Percentiles rank a stretch among this genome's conserved stretches.
Evolutionary conservation across 2,888 invertebrate genomes (phyloP).

Genomic region (Meloe dianella): DNA sequence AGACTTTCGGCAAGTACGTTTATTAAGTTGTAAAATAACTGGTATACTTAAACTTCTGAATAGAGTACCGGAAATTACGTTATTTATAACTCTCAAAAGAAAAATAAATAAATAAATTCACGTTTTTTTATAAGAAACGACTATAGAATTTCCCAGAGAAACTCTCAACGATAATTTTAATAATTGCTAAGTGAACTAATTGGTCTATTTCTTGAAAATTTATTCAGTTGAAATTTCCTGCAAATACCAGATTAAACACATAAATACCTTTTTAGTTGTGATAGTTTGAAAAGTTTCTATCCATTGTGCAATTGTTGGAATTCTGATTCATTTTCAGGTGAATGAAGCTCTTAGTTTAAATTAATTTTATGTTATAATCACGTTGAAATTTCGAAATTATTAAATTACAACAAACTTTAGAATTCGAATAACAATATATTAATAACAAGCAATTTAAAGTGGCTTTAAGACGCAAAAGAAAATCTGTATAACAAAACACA

Average conservation of each 20-base stretch:
- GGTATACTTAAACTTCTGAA: too few species aligned
- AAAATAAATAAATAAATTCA: too few species aligned
- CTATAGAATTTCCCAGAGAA: not conserved
- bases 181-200: not conserved
- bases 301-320: not conserved
- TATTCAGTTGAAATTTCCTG: slow-evolving; percentile 5
- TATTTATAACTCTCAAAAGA: too few species aligned
- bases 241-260: not conserved
- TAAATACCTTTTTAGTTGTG: not conserved
- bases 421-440: not conserved
- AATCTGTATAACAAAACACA: not conserved
- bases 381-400: not conserved
- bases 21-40: too few species aligned
- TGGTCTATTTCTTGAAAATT: not conserved
- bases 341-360: not conserved
- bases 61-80: too few species aligned
- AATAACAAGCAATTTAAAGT: not conserved
- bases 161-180: not conserved
- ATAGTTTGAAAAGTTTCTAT: not conserved
- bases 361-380: not conserved
- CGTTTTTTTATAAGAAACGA: not conserved
- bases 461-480: not conserved
- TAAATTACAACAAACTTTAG: not conserved
- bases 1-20: too few species aligned
- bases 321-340: not conserved